These are phyloP conservation scores for Bos indicus DNA, from an alignment of 2,113 vertebrate genomes.

Conservation along the genomic window DNA sequence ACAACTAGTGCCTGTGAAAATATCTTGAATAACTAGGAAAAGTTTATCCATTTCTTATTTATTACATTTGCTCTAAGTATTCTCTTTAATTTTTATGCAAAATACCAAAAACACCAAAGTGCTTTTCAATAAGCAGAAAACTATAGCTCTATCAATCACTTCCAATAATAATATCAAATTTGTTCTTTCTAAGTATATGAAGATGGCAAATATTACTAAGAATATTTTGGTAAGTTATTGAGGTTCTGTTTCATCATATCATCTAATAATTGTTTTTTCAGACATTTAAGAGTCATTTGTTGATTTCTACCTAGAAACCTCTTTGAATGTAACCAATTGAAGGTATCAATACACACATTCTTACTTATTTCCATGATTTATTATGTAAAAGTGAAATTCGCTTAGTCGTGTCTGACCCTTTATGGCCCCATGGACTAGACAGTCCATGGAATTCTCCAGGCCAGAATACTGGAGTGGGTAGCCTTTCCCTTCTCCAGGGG, in stretches of 20 bases:
- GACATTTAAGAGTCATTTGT: not conserved
- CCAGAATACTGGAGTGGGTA: not conserved
- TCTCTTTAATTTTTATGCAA: slow-evolving; percentile 18
- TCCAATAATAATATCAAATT: not conserved
- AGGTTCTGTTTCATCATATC: not conserved
- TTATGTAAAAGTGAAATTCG: not conserved
- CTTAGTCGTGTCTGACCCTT: not conserved
- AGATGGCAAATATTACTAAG: not conserved
- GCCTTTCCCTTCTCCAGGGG: not conserved
- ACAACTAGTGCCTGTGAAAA: not conserved
- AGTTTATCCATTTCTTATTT: not conserved
- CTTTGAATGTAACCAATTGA: not conserved
- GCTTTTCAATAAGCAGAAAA: not conserved
- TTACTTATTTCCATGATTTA: not conserved
- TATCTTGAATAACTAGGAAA: not conserved
- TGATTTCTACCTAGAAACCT: not conserved
- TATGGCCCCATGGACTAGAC: not conserved
- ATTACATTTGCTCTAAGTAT: not conserved
- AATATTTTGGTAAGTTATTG: slow-evolving; percentile 15
- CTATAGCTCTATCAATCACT: not conserved
- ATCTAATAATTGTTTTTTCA: not conserved
- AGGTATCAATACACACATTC: not conserved
- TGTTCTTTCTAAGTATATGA: not conserved
- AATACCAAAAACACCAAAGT: not conserved
- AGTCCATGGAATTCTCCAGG: not conserved